Base-by-base conservation (phyloP, 2,113 vertebrate genomes). In the Proterorhinus semilunaris region DNA sequence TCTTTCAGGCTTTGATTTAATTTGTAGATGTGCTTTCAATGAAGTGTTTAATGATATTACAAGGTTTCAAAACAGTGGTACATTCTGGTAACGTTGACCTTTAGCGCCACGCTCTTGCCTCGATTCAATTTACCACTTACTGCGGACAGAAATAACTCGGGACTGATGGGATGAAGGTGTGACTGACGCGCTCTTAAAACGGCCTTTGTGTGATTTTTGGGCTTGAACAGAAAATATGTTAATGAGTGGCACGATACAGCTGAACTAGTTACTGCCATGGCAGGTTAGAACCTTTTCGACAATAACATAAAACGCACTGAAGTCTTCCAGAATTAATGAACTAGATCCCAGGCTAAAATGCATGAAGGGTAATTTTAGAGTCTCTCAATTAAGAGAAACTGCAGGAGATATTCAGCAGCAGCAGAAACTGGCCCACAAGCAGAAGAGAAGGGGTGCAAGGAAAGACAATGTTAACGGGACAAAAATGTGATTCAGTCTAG, bases 311-410 rank as follows among this genome's bases (percentile, higher is more conserved):
- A 50, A 68, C 15, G 57, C 9, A 49, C 45, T n/a, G n/a, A n/a
- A 6, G 27, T 75, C 49, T 10, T 3, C 27, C 6, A 12, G 17
- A 48, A 11, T 42, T 69, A 15, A 66, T 4, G 47, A 47, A n/a
- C 49, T 11, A 78, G 7, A 66, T 15, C 46, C 65, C 81, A 54
- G 62, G 65, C 48, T 13, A 42, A 54, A 10, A 43, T 63, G 50
- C 68, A 68, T 52, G 73, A 62, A 68, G 13, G 83, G 71, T 86
- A 82, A 86, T 89, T 91, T 87, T 88, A 89, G 84, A 85, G 74
- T 79, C 79, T 77, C 58, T 86, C 85, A 83, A 90, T 89, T 81
- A 86, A 86, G 76, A 74, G 77, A 68, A 81, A 80, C 76, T 59
- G 62, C 59, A 71, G n/a, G 74, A 85, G 91, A 90, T 90, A 84